phyloP scores from a whole-genome alignment of 2,888 invertebrate species.

The Craniophora ligustri region DNA sequence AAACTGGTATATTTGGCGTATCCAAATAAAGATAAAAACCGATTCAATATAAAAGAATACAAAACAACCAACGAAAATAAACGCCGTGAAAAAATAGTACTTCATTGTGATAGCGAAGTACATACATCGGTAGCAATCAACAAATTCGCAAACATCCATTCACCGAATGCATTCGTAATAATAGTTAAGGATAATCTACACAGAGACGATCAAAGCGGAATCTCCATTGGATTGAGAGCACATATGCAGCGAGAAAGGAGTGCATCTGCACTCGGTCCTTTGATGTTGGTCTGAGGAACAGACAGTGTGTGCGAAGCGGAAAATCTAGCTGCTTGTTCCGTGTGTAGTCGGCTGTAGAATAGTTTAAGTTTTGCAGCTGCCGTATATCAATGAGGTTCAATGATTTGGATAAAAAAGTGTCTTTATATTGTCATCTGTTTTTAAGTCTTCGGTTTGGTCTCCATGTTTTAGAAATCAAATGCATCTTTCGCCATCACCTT shows the following conservation, averaged over 20 bases:
- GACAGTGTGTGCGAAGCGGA: conserved; percentile 39
- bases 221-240: conserved; percentile 52
- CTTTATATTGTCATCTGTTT: too few relatives aligned
- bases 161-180: conserved; percentile 30
- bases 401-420: conserved; percentile 34
- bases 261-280: conserved; percentile 42
- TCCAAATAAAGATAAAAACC: too few relatives aligned
- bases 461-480: too few relatives aligned
- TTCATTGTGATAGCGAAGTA: neutral
- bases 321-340: conserved; percentile 36
- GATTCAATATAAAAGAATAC: too few relatives aligned
- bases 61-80: too few relatives aligned
- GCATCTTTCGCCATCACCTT: too few relatives aligned
- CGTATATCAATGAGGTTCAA: conserved; percentile 24
- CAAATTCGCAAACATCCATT: neutral
- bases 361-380: conserved; percentile 8
- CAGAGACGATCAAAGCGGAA: conserved; percentile 45
- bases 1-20: too few relatives aligned
- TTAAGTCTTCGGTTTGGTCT: too few relatives aligned
- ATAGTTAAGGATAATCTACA: conserved; percentile 41
- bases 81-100: too few relatives aligned
- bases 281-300: conserved; percentile 46
- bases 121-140: conserved; percentile 1
- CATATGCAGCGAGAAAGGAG: conserved; percentile 50
- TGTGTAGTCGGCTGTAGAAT: conserved; percentile 20